Conservation (phyloP, 2,797 vertebrate genomes). For the Vultur gryphus region DNA sequence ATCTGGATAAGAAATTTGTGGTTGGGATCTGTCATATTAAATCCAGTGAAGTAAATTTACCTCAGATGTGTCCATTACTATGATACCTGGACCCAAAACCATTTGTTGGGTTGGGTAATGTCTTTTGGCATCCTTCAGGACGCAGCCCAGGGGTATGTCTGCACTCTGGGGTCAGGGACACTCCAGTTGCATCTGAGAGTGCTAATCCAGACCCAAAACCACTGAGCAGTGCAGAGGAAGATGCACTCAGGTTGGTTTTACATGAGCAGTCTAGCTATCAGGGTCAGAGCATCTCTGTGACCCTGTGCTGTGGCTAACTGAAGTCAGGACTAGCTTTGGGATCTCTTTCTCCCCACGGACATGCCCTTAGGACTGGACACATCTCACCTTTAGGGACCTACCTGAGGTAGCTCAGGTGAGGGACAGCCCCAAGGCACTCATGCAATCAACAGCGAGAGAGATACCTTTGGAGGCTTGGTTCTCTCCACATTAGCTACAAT, state of each 20-base stretch:
- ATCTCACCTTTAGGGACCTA: neutral
- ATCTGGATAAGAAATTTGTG: neutral
- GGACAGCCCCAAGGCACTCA: neutral
- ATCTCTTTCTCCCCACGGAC: neutral
- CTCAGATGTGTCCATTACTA: neutral
- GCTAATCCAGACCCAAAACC: neutral
- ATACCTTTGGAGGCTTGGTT: neutral
- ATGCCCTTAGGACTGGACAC: neutral
- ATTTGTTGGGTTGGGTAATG: neutral
- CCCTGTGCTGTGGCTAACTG: neutral
- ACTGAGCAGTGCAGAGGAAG: neutral
- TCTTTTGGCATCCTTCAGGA: neutral
- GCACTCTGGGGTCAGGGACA: neutral
- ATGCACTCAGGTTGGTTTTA: neutral
- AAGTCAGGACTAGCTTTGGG: neutral
- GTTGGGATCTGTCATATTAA: neutral
- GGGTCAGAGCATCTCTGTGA: neutral
- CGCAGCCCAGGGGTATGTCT: neutral
- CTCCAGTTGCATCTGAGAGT: too few relatives aligned
- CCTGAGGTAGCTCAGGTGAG: neutral
- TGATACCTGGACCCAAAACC: neutral
- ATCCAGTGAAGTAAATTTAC: neutral
- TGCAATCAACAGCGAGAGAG: neutral
- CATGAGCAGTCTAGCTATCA: rapidly evolving
- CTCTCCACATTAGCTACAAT: neutral